Evolutionary conservation across 2,797 vertebrate genomes (phyloP), one percentile per base, ranked within the genome.

Genomic region (Cygnus olor): DNA sequence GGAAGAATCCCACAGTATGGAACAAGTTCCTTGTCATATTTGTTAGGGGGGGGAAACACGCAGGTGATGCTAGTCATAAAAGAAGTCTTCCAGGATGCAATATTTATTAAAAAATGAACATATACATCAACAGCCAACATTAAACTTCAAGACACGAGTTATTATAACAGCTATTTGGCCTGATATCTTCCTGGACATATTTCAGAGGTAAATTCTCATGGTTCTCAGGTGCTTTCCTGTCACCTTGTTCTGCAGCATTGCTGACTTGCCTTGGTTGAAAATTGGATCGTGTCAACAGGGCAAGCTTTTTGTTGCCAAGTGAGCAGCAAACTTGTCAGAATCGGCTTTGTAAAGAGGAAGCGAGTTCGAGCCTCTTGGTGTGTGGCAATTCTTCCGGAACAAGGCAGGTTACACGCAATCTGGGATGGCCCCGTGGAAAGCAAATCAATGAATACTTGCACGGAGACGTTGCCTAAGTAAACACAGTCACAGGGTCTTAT

Each of bases 311-410:
- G 28, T 32, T 85, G 42, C 58, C 77, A 66, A 92, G 40, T 5
- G 24, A 93, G 80, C 27, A 83, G 60, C 38, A 81, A 66, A 27
- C 61, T 58, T 45, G 64, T 28, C 18, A 88, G 81, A 96, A 85
- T 88, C 24, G 42, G 53, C 45, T 56, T 71, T 51, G 45, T 88
- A 91, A 97, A 96, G 94, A 88, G 95, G 95, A 96, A 97, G 88
- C 64, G 49, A 88, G 73, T 2, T 54, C 27, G 60, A 94, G 77
- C 45, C n/a, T 94, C 85, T 88, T 0, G 3, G 38, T 27, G 47
- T 97, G 95, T 96, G 89, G 95, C 94, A 96, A 97, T 70, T 49
- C 64, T 97, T 96, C 92, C 93, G 89, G 91, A 84, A 86, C 73
- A 49, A 76, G 49, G 84, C 84, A 61, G 49, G 58, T 12, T 0